A percentile compares a stretch with the other conserved stretches of the same genome.
Conservation (phyloP, 1,140 invertebrate species). For the Cydia amplana region DNA sequence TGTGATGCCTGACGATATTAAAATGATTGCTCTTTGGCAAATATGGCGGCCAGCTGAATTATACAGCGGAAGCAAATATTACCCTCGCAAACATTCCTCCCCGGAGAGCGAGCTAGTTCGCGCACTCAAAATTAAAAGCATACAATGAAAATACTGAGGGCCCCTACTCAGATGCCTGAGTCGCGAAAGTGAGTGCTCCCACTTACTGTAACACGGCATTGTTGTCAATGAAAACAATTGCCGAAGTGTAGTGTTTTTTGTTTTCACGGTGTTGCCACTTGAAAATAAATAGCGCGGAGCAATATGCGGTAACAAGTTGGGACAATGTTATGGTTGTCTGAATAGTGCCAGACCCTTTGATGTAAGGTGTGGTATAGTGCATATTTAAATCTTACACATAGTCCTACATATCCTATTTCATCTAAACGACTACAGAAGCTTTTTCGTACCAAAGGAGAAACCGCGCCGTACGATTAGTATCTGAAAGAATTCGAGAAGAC, state of each 20-base stretch:
- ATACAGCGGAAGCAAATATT: slow-evolving; percentile 84
- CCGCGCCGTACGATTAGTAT: no score
- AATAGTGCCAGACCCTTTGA: slow-evolving; percentile 12
- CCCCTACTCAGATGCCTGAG: slow-evolving; percentile 71
- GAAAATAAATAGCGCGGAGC: slow-evolving; percentile 77
- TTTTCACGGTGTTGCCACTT: slow-evolving; percentile 77
- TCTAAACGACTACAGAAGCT: no score
- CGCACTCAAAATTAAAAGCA: slow-evolving; percentile 81
- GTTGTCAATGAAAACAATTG: slow-evolving; percentile 78
- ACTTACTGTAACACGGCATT: slow-evolving; percentile 70
- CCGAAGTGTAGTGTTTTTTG: slow-evolving; percentile 78
- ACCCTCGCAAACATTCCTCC: slow-evolving; percentile 82
- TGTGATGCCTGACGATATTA: slow-evolving; percentile 80
- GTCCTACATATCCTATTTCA: no score
- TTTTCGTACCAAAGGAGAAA: no score
- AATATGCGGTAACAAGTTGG: slow-evolving; percentile 74
- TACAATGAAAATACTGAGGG: slow-evolving; percentile 79
- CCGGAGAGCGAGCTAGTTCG: slow-evolving; percentile 79
- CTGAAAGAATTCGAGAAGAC: no score
- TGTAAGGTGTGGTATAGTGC: slow-evolving; percentile 29
- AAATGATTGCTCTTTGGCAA: slow-evolving; percentile 84
- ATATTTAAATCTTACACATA: no score
- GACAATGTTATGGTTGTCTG: slow-evolving; percentile 63
- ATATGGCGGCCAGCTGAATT: slow-evolving; percentile 84
- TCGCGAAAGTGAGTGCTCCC: slow-evolving; percentile 75